phyloP scores from a whole-genome alignment of 2,797 vertebrate genomes.

The Mormyrops boulengeri region DNA sequence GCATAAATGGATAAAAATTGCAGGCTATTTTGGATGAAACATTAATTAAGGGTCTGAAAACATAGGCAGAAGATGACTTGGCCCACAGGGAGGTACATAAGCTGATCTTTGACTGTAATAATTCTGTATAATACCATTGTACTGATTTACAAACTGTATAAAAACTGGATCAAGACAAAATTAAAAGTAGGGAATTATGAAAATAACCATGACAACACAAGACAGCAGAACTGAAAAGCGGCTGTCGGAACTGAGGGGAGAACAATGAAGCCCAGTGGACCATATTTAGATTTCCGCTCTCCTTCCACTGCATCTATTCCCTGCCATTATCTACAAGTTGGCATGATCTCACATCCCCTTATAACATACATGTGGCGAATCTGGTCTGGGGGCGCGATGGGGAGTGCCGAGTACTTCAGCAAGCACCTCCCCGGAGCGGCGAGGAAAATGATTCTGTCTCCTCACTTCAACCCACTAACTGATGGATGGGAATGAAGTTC shows the following conservation, averaged over 20 bases:
- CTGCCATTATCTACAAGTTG: not conserved
- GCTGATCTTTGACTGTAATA: not conserved
- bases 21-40: not conserved
- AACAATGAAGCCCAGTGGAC: not conserved
- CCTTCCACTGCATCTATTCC: not conserved
- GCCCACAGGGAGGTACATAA: not conserved
- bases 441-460: not conserved
- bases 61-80: not conserved
- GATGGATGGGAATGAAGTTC: not conserved
- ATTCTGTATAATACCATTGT: not conserved
- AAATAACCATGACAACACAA: not conserved
- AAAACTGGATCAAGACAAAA: not conserved
- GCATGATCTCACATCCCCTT: not conserved
- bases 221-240: not conserved
- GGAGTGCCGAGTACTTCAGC: not conserved
- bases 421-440: not conserved
- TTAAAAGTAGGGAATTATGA: not conserved
- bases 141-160: not conserved
- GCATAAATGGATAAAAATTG: not conserved
- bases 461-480: not conserved
- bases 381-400: not conserved
- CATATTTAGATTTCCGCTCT: constrained; percentile 6
- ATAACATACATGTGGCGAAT: not conserved
- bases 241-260: not conserved
- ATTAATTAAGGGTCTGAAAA: not conserved